These are phyloP conservation scores for Platyscapa corneri DNA, from an alignment of 1,140 invertebrate genomes.

Conservation along the genomic window DNA sequence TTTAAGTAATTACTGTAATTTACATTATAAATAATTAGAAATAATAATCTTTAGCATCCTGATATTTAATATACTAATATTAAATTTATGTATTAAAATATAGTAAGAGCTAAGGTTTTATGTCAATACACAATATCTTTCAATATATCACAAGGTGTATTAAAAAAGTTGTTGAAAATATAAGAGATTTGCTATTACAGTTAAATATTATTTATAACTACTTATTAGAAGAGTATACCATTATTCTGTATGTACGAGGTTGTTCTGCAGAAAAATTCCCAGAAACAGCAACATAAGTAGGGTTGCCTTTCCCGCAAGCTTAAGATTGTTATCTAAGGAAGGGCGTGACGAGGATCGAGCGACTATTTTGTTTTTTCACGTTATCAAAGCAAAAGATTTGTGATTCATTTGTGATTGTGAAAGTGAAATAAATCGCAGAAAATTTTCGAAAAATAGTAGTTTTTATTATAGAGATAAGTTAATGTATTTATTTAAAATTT, in stretches of 20 bases:
- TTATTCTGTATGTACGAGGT: neutral
- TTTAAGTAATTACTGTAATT: neutral
- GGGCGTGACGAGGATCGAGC: neutral
- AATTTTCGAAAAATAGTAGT: neutral
- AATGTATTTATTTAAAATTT: too few species aligned
- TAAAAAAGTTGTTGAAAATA: neutral
- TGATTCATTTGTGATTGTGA: neutral
- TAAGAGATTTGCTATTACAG: neutral
- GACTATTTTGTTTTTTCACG: neutral
- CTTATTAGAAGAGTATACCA: neutral
- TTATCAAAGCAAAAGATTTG: neutral
- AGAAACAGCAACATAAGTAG: neutral
- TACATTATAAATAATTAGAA: neutral
- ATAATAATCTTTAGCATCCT: neutral
- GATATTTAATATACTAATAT: neutral
- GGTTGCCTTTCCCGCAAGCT: neutral
- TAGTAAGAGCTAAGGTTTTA: neutral
- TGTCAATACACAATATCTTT: neutral
- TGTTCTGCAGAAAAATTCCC: neutral
- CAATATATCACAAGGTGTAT: neutral
- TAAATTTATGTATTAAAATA: too few species aligned
- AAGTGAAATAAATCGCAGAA: neutral
- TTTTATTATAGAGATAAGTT: neutral
- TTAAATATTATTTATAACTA: neutral
- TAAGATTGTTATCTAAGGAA: neutral